A percentile compares a stretch with the other conserved stretches of the same genome.
phyloP scores from a whole-genome alignment of 1,140 invertebrate species.

The Orchestia grillus region DNA sequence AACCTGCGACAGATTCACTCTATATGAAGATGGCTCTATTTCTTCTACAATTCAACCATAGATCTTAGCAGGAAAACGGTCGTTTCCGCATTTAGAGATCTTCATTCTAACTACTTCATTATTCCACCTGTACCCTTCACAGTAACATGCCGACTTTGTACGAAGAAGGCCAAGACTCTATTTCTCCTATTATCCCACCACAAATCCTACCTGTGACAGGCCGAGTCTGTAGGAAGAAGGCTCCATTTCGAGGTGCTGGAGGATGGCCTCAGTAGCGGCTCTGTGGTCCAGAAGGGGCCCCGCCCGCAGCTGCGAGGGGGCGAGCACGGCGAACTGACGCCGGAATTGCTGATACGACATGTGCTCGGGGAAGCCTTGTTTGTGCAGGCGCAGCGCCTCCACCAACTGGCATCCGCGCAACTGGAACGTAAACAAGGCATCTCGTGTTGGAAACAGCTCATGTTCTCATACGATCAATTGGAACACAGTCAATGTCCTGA shows the following conservation, averaged over 20 bases:
- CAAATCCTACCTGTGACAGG: slow-evolving; percentile 85
- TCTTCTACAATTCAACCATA: background rate
- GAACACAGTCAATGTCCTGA: background rate
- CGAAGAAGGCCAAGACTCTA: background rate
- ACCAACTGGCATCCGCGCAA: slow-evolving; percentile 91
- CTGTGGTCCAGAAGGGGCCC: slow-evolving; percentile 70
- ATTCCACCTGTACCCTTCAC: too few relatives aligned
- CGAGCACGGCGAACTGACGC: slow-evolving; percentile 83
- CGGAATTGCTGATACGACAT: slow-evolving; percentile 90
- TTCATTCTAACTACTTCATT: too few relatives aligned
- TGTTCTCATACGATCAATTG: background rate
- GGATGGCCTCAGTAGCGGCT: slow-evolving; percentile 82
- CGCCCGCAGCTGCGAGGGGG: slow-evolving; percentile 73
- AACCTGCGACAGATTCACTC: background rate
- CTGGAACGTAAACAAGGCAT: slow-evolving; percentile 73
- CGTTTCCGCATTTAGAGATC: too few relatives aligned
- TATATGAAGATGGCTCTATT: background rate
- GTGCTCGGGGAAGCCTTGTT: slow-evolving; percentile 93
- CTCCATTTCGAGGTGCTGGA: slow-evolving; percentile 88
- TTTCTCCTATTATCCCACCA: background rate
- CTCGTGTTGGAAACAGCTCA: background rate
- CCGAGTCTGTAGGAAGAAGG: slow-evolving; percentile 88
- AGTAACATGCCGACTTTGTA: background rate
- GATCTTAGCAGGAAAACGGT: too few relatives aligned
- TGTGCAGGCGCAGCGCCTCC: slow-evolving; percentile 88